Base-by-base conservation (phyloP, 2,888 invertebrate genomes). In the Resseliella maxima region DNA sequence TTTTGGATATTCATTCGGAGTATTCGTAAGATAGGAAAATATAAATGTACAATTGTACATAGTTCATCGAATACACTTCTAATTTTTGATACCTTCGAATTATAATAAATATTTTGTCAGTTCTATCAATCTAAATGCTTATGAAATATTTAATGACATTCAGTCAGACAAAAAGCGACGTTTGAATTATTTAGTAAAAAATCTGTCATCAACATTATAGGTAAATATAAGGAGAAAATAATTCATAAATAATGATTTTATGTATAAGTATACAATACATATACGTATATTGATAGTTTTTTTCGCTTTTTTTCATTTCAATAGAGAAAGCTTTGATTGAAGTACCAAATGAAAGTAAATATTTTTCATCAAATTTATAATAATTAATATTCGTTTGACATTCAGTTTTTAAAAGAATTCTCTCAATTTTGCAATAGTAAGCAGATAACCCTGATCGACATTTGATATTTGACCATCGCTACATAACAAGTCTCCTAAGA, bases 111-210 rank as follows among this genome's bases (percentile, higher is more conserved):
- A 50, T 50, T 8, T 50, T 18, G 15, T 50, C 50, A 41, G 41
- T 50, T 50, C 18, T 18, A 50, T 50, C 50, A 18, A 50, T 50
- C 50, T 31, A 72, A 72, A 72, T 15, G 15, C 27, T 15, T 15
- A 27, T 31, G 15, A 12, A 72, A 31, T 72, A 72, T 72, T 72
- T 31, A 18, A n/a, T 10, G 18, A 35, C 31, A 21, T 72, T 72
- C 31, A 10, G 10, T 72, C 31, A 59, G 5, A 59, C 1, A 15
- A 15, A 31, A 31, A 0, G 15, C 24, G 2, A 31, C 15, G 31
- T 35, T 35, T 72, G 72, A 72, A 72, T 72, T 72, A 72, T 72
- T 72, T 72, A 72, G 31, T 72, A 72, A 72, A 12, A 72, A 72
- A 72, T 72, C 72, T 72, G 27, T 35, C 72, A 72, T 31, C 72